Base-by-base conservation (phyloP, 2,797 vertebrate genomes). In the Fistularia commersonii region DNA sequence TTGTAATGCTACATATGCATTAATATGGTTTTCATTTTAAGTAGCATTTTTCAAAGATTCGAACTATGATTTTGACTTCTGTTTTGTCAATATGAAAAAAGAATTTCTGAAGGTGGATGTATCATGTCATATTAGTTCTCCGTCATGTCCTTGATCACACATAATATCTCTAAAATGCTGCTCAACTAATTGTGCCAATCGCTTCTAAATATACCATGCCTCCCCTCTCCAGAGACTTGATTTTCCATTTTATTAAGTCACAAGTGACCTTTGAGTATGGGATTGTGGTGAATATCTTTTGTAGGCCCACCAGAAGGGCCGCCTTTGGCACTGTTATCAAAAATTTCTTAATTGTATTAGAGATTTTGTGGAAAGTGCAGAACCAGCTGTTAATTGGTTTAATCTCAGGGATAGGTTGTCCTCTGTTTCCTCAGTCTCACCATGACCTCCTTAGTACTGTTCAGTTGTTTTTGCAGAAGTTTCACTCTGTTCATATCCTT, bases 301-400 rank as follows among this genome's bases (percentile, higher is more conserved):
- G 36, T 3, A 40, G 23, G 53, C 49, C 15, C 44, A 40, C 43
- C 42, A 57, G 41, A 51, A 58, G 47, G 36, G 39, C 12, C 31
- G 59, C 73, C 56, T 62, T 63, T 66, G 42, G 61, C 59, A n/a
- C 46, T 61, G 59, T 66, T 74, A 72, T 76, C 60, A 0, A 49
- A 15, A 14, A 45, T 43, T 23, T 61, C 50, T 52, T 74, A 81
- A 80, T 75, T 73, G 61, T 73, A 60, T 76, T 72, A 56, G 41
- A 54, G 78, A 73, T 69, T 68, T 75, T 57, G 50, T 48, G 46
- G 45, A 69, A 72, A 68, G 44, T 68, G 42, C 49, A 68, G 61
- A 72, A 57, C 41, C 57, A 54, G 72, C 41, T 62, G 56, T 69
- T 73, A 82, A 74, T 74, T 77, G 74, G 60, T 72, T 76, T 62